Evolutionary conservation across 2,113 vertebrate species (phyloP).

Genomic region (Periophthalmodon schlosseri): DNA sequence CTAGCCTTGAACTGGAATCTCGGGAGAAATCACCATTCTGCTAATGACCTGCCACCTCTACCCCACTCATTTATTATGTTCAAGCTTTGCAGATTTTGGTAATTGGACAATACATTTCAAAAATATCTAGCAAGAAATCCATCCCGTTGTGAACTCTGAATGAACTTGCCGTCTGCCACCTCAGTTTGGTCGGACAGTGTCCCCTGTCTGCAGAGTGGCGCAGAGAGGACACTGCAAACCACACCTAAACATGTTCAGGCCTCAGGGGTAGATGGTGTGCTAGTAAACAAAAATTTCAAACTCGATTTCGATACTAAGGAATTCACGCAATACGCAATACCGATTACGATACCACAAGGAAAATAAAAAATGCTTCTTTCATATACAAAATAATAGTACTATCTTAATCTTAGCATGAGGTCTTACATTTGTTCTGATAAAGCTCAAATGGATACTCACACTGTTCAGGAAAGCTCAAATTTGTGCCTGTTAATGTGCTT

Average conservation of each 20-base stretch:
- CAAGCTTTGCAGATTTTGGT: not conserved
- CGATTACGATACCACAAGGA: too few species aligned
- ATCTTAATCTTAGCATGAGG: too few species aligned
- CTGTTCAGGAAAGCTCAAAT: too few species aligned
- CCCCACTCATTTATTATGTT: not conserved
- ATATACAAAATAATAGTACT: too few species aligned
- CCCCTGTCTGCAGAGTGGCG: constrained; percentile 23
- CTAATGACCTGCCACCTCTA: not conserved
- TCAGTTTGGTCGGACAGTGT: constrained; percentile 26
- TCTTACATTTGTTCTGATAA: too few species aligned
- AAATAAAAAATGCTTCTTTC: too few species aligned
- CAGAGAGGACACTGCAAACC: constrained; percentile 11
- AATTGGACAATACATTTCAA: not conserved
- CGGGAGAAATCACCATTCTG: not conserved
- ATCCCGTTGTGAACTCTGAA: constrained; percentile 48
- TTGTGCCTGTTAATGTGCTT: too few species aligned
- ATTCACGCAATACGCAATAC: too few species aligned
- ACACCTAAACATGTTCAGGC: constrained; percentile 34
- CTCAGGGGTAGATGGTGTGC: constrained; percentile 56
- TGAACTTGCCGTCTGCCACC: constrained; percentile 38
- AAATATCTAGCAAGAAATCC: not conserved
- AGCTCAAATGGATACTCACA: too few species aligned
- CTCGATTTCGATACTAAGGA: too few species aligned
- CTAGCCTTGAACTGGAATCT: not conserved
- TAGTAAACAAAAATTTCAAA: too few species aligned